Evolutionary conservation across 2,113 vertebrate species (phyloP).

Genomic region (Neotoma lepida): DNA sequence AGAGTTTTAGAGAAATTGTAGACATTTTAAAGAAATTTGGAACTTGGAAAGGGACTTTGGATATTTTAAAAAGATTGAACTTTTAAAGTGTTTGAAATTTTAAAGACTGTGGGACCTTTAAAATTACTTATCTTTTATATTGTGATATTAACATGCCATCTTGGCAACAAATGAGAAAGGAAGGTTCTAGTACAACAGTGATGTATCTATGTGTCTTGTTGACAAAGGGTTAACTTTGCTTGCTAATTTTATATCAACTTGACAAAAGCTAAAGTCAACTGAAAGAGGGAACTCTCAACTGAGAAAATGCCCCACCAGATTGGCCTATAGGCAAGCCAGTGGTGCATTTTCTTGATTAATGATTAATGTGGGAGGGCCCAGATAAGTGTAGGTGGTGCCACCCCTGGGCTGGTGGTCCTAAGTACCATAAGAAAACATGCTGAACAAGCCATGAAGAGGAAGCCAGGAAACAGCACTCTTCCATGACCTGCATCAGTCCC

Average conservation of each 20-base stretch:
- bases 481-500: not conserved
- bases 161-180: not conserved
- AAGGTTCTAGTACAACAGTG: not conserved
- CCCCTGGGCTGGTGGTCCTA: not conserved
- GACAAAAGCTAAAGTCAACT: not conserved
- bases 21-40: not conserved
- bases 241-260: not conserved
- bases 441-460: not conserved
- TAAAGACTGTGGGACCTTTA: not conserved
- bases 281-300: not conserved
- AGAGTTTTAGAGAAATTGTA: not conserved
- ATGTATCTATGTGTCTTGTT: not conserved
- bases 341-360: not conserved
- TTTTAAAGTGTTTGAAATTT: not conserved
- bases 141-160: not conserved
- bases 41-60: not conserved
- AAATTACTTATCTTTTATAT: not conserved
- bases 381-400: not conserved
- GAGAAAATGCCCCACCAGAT: not conserved
- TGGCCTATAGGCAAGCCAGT: not conserved
- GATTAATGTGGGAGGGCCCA: not conserved
- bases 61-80: not conserved
- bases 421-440: not conserved
- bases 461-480: not conserved
- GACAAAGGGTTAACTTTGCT: not conserved